Percentiles rank a stretch among this genome's conserved stretches.
These are phyloP conservation scores for Heliconius himera DNA, from an alignment of 1,140 invertebrate genomes.

Conservation along the genomic window DNA sequence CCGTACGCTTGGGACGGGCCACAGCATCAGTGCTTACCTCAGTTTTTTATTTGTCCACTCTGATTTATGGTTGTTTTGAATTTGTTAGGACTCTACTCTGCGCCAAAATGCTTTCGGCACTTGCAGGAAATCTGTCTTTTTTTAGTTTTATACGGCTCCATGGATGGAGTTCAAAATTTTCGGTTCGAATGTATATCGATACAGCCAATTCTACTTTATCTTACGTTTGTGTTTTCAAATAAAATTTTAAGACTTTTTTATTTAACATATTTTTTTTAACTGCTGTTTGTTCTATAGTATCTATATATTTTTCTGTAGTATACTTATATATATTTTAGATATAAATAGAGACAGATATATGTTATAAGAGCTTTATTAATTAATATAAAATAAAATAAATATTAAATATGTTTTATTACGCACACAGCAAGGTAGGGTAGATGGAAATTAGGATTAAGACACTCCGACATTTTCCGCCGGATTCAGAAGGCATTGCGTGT, in stretches of 20 bases:
- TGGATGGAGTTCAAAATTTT: slow-evolving; percentile 54
- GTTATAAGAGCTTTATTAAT: too few species aligned
- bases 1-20: slow-evolving; percentile 49
- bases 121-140: slow-evolving; percentile 65
- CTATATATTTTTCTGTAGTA: too few species aligned
- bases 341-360: too few species aligned
- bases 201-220: slow-evolving; percentile 42
- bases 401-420: too few species aligned
- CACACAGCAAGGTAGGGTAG: too few species aligned
- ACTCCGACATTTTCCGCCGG: too few species aligned
- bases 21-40: slow-evolving; percentile 79
- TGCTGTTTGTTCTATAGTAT: too few species aligned
- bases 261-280: too few species aligned
- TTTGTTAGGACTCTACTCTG: slow-evolving; percentile 61
- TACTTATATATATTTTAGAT: too few species aligned
- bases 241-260: slow-evolving; percentile 20
- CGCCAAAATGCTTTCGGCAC: slow-evolving; percentile 73
- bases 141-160: slow-evolving; percentile 40
- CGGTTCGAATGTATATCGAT: slow-evolving; percentile 38
- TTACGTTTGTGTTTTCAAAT: slow-evolving; percentile 27
- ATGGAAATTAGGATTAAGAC: too few species aligned
- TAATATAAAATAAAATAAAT: too few species aligned
- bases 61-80: slow-evolving; percentile 79
- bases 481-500: too few species aligned
- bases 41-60: slow-evolving; percentile 76